phyloP scores from a whole-genome alignment of 2,888 invertebrate genomes.

The Dendrolimus houi region DNA sequence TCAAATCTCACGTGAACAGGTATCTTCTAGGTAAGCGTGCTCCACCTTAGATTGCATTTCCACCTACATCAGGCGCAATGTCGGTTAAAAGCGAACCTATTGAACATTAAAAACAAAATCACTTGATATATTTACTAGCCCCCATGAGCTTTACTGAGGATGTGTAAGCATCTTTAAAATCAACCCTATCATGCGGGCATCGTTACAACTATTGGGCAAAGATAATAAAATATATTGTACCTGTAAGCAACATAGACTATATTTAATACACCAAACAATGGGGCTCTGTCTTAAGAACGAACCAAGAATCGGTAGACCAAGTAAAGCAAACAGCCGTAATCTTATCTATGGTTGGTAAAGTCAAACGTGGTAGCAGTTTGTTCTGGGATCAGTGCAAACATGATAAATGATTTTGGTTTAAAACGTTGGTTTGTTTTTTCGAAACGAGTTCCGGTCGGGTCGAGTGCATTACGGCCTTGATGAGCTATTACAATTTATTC shows the following conservation, averaged over 20 bases:
- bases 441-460: slow-evolving; percentile 69
- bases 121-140: too few relatives aligned
- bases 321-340: slow-evolving; percentile 68
- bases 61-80: too few relatives aligned
- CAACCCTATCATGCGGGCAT: too few relatives aligned
- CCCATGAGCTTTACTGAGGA: too few relatives aligned
- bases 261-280: slow-evolving; percentile 53
- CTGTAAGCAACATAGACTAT: neutral
- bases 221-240: slow-evolving; percentile 2
- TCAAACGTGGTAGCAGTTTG: slow-evolving; percentile 74
- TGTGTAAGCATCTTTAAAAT: too few relatives aligned
- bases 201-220: neutral
- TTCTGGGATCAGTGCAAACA: slow-evolving; percentile 70
- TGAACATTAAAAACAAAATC: too few relatives aligned
- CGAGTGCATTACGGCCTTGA: slow-evolving; percentile 5
- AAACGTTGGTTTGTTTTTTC: slow-evolving; percentile 64
- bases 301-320: slow-evolving; percentile 64
- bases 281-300: slow-evolving; percentile 65
- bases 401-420: slow-evolving; percentile 72
- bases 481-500: neutral
- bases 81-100: too few relatives aligned
- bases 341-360: slow-evolving; percentile 70
- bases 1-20: too few relatives aligned
- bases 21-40: too few relatives aligned
- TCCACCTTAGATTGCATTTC: too few relatives aligned